Percentiles rank a stretch among this genome's conserved stretches.
Conservation (phyloP, 2,888 invertebrate species). For the Cryptus armator region DNA sequence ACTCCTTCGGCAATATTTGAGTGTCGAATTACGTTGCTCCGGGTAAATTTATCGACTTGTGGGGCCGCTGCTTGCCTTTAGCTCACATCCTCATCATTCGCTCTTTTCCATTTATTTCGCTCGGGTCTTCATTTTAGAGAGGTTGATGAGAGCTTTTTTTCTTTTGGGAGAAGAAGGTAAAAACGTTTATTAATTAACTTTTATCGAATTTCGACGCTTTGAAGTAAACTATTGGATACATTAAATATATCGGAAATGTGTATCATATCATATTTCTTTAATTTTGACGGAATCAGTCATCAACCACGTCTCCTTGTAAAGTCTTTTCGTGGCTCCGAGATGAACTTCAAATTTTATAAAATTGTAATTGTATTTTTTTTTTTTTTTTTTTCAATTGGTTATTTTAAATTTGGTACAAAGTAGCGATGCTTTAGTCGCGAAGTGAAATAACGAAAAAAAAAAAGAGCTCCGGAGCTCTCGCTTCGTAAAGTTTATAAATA, state of each 20-base stretch:
- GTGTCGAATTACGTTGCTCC: constrained; percentile 6
- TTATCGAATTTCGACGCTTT: too few species aligned
- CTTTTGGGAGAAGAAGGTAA: too few species aligned
- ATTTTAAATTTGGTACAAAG: background rate
- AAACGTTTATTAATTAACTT: too few species aligned
- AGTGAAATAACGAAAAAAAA: constrained; percentile 41
- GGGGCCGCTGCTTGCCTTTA: background rate
- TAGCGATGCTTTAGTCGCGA: background rate
- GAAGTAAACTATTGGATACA: too few species aligned
- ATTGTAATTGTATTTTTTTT: background rate
- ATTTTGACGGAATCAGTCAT: too few species aligned
- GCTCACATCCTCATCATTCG: background rate
- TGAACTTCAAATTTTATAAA: background rate
- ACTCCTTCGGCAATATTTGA: background rate
- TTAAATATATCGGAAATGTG: too few species aligned
- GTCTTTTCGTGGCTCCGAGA: too few species aligned
- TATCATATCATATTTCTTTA: too few species aligned
- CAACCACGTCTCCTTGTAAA: too few species aligned
- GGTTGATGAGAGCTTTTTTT: too few species aligned
- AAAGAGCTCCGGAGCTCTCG: constrained; percentile 14
- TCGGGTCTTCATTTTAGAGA: background rate
- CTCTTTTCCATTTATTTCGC: background rate
- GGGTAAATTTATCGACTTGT: background rate
- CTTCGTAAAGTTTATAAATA: constrained; percentile 59
- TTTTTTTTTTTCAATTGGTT: background rate